Evolutionary conservation across 2,888 invertebrate species (phyloP).

Genomic region (Leistus spinibarbis): DNA sequence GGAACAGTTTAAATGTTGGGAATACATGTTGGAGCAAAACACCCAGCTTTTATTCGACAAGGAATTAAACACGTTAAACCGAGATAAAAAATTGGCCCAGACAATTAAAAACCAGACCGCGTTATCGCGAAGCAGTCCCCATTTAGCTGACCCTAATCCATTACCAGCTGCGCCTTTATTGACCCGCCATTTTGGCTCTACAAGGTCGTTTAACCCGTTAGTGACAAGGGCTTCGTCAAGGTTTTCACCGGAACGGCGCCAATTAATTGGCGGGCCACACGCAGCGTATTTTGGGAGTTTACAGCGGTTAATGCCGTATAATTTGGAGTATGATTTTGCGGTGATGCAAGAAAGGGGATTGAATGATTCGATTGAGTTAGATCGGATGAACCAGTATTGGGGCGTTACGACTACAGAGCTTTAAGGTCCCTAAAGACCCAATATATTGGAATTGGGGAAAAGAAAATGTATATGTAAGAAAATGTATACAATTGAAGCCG

Average conservation of each 20-base stretch:
- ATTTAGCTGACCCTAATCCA: slow-evolving; percentile 61
- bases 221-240: slow-evolving; percentile 64
- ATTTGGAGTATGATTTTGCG: slow-evolving; percentile 82
- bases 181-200: slow-evolving; percentile 80
- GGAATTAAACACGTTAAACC: slow-evolving; percentile 79
- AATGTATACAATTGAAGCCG: too few relatives aligned
- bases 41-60: slow-evolving; percentile 87
- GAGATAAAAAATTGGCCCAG: slow-evolving; percentile 63
- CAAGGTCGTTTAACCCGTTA: slow-evolving; percentile 75
- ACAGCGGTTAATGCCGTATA: slow-evolving; percentile 83
- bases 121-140: slow-evolving; percentile 75
- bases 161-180: slow-evolving; percentile 60
- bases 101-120: slow-evolving; percentile 64
- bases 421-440: too few relatives aligned
- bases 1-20: slow-evolving; percentile 92
- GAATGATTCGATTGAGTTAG: slow-evolving; percentile 79
- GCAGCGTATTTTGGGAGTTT: slow-evolving; percentile 87
- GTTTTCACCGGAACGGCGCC: slow-evolving; percentile 65
- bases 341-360: slow-evolving; percentile 79
- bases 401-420: slow-evolving; percentile 87
- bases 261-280: slow-evolving; percentile 75
- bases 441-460: too few relatives aligned
- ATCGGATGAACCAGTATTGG: slow-evolving; percentile 91
- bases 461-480: too few relatives aligned
- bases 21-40: slow-evolving; percentile 90